Evolutionary conservation across 1,140 invertebrate genomes (phyloP).

Genomic region (Micrasema longulum): DNA sequence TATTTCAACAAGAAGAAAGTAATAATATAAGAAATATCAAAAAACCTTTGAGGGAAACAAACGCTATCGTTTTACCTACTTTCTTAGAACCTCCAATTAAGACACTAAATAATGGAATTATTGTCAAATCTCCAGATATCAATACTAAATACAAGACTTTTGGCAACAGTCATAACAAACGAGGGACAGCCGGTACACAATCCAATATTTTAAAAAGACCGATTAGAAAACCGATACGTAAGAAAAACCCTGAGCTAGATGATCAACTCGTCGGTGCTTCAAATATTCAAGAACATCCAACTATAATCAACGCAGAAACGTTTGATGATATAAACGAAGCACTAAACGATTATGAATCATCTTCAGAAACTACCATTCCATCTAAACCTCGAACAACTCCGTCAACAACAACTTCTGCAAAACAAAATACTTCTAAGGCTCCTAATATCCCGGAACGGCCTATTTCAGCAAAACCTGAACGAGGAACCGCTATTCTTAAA

Average conservation of each 20-base stretch:
- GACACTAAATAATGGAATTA: conserved; percentile 57
- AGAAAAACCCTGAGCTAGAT: conserved; percentile 62
- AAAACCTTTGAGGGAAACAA: conserved; percentile 58
- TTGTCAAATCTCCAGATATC: conserved; percentile 41
- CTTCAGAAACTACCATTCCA: conserved; percentile 57
- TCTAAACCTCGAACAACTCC: conserved; percentile 53
- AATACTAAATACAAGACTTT: conserved; percentile 43
- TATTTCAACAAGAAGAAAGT: conserved; percentile 59
- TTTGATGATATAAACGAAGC: conserved; percentile 62
- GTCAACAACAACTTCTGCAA: conserved; percentile 51
- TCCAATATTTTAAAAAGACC: conserved; percentile 54
- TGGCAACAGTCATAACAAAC: conserved; percentile 59
- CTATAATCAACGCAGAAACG: conserved; percentile 57
- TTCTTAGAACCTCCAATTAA: conserved; percentile 66
- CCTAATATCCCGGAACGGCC: conserved; percentile 36
- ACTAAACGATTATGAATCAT: conserved; percentile 57
- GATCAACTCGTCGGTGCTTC: conserved; percentile 63
- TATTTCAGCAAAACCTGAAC: conserved; percentile 39
- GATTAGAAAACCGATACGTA: conserved; percentile 61
- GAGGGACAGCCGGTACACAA: conserved; percentile 54
- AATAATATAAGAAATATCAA: conserved; percentile 59
- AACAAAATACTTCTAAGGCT: conserved; percentile 48
- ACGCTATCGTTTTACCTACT: conserved; percentile 60
- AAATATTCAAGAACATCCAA: conserved; percentile 59
- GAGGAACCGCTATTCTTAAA: conserved; percentile 35